Evolutionary conservation across 64 coral and sea anemone genomes (phyloP).

Genomic region (Hydrozoanthus tunicans): DNA sequence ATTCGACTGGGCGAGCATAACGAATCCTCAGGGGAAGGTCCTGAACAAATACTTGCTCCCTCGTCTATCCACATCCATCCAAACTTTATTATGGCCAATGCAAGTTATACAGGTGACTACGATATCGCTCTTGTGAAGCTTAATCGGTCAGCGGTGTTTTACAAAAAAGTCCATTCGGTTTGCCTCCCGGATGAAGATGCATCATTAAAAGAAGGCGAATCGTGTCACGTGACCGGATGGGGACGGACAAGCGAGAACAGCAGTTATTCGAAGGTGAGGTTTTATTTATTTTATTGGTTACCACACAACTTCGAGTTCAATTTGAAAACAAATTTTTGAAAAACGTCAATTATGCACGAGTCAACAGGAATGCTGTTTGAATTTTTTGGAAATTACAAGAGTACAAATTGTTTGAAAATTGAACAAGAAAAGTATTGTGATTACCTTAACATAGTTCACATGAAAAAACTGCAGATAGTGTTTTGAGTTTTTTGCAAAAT

Average conservation of each 20-base stretch:
- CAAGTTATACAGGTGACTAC: slow-evolving; percentile 31
- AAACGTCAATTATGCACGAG: no score
- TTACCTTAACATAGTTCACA: no score
- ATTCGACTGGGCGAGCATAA: slow-evolving; percentile 65
- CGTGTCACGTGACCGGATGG: slow-evolving; percentile 42
- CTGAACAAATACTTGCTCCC: slow-evolving; percentile 54
- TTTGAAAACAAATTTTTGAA: no score
- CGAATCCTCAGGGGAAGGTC: slow-evolving; percentile 50
- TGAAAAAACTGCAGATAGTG: no score
- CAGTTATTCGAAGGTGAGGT: slow-evolving; percentile 28
- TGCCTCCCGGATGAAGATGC: slow-evolving; percentile 48
- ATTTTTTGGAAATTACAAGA: no score
- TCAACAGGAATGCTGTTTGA: no score
- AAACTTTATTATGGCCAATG: slow-evolving; percentile 1
- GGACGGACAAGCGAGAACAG: slow-evolving; percentile 34
- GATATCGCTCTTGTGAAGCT: slow-evolving; percentile 21
- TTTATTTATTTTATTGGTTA: background rate
- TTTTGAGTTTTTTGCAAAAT: no score
- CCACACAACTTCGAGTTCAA: no score
- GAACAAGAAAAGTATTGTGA: no score
- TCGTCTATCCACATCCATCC: slow-evolving; percentile 60
- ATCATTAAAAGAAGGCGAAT: background rate
- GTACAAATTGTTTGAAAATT: no score
- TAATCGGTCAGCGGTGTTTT: slow-evolving; percentile 56
- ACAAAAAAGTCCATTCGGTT: slow-evolving; percentile 42